phyloP scores from a whole-genome alignment of 2,888 invertebrate species.

The Suillia variegata region DNA sequence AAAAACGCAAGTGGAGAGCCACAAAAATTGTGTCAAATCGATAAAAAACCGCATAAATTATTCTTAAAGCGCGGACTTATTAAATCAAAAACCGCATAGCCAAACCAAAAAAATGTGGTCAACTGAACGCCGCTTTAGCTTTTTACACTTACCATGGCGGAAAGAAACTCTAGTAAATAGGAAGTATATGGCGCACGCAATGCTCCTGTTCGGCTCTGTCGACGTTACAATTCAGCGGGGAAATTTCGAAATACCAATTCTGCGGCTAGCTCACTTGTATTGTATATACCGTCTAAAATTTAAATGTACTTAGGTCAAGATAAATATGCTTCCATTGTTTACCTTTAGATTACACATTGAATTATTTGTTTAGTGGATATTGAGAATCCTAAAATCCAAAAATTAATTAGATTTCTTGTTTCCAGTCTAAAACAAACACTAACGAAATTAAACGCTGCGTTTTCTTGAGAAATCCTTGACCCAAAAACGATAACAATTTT shows the following conservation, averaged over 20 bases:
- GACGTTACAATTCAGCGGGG: conserved; percentile 18
- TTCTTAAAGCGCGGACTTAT: conserved; percentile 39
- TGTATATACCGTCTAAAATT: too few relatives aligned
- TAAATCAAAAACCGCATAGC: not conserved
- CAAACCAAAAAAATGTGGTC: conserved; percentile 9
- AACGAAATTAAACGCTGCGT: too few relatives aligned
- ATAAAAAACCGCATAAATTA: conserved; percentile 53
- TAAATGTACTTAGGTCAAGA: too few relatives aligned
- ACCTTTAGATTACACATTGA: too few relatives aligned
- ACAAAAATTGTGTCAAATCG: conserved; percentile 53
- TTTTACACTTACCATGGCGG: not conserved
- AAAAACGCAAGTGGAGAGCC: not conserved
- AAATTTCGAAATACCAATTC: not conserved
- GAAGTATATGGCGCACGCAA: conserved; percentile 6
- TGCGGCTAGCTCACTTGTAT: too few relatives aligned
- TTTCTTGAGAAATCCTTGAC: conserved; percentile 43
- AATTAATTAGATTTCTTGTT: too few relatives aligned
- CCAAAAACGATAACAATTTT: conserved; percentile 50
- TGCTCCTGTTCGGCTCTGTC: not conserved
- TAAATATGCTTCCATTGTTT: too few relatives aligned
- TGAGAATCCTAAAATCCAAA: too few relatives aligned
- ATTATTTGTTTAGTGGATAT: too few relatives aligned
- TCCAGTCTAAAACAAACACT: too few relatives aligned
- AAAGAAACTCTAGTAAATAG: conserved; percentile 3
- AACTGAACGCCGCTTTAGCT: conserved; percentile 7